Conservation (phyloP, 2,113 vertebrate species). For the Dromas ardeola region DNA sequence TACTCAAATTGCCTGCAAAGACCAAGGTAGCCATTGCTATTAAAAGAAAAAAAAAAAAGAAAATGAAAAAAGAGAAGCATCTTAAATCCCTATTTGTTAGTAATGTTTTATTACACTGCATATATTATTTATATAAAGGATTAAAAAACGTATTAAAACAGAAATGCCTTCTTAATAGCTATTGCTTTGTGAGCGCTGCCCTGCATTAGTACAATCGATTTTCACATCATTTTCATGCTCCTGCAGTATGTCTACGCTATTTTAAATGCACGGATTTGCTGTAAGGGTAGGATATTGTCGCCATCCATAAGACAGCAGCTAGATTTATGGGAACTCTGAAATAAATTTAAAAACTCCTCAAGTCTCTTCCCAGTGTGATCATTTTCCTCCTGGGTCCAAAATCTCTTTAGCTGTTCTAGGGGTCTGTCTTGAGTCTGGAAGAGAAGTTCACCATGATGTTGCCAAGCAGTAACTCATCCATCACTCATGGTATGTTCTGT, state of each 20-base stretch:
- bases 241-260: background rate
- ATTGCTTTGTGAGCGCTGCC: background rate
- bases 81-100: background rate
- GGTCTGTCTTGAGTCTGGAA: background rate
- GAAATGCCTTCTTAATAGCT: slow-evolving; percentile 31
- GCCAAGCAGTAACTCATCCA: slow-evolving; percentile 6
- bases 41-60: background rate
- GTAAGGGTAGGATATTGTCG: background rate
- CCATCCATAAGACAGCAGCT: background rate
- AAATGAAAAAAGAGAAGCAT: background rate
- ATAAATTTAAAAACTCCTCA: background rate
- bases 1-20: background rate
- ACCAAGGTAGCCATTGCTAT: background rate
- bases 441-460: background rate
- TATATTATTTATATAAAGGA: slow-evolving; percentile 36
- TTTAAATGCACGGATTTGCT: slow-evolving; percentile 34
- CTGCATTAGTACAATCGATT: slow-evolving; percentile 33
- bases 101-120: slow-evolving; percentile 12
- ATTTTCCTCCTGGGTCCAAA: background rate
- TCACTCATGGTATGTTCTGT: slow-evolving; percentile 31
- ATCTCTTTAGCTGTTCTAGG: background rate
- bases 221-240: slow-evolving; percentile 42
- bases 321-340: slow-evolving; percentile 38
- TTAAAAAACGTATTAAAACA: slow-evolving; percentile 42
- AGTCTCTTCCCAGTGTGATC: background rate